Percentiles rank a stretch among this genome's conserved stretches.
Evolutionary conservation across 2,888 invertebrate species (phyloP).

Genomic region (Napeogenes inachia): DNA sequence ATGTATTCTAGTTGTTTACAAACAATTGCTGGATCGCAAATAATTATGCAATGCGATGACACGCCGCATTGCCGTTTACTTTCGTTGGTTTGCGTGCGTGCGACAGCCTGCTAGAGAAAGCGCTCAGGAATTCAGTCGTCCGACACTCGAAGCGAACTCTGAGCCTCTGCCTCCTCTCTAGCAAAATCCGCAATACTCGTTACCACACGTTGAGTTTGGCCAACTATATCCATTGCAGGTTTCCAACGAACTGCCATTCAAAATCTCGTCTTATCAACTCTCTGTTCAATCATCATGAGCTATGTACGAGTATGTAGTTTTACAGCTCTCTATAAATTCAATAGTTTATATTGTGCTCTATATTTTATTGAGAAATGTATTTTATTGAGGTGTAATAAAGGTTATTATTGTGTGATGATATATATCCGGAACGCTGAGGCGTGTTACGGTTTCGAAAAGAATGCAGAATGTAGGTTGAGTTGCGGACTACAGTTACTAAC

Average conservation of each 20-base stretch:
- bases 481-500: conserved; percentile 69
- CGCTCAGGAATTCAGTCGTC: conserved; percentile 65
- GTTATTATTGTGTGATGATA: conserved; percentile 61
- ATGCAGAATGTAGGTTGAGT: conserved; percentile 76
- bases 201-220: too few species aligned
- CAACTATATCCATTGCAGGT: too few species aligned
- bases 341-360: conserved; percentile 43
- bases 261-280: conserved; percentile 27
- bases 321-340: conserved; percentile 71
- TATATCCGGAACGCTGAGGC: conserved; percentile 72
- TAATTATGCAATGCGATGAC: conserved; percentile 74
- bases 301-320: conserved; percentile 42
- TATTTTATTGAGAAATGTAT: conserved; percentile 53
- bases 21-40: conserved; percentile 69
- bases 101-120: conserved; percentile 60
- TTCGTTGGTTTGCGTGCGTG: conserved; percentile 61
- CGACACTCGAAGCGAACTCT: conserved; percentile 40
- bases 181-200: too few species aligned
- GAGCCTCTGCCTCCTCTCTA: conserved; percentile 16
- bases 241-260: too few species aligned
- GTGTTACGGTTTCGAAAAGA: conserved; percentile 77
- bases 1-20: conserved; percentile 64
- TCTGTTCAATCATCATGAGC: conserved; percentile 43
- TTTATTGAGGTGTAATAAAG: conserved; percentile 61
- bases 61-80: conserved; percentile 61